These are phyloP conservation scores for Orthosia cruda DNA, from an alignment of 2,888 invertebrate species.

Conservation along the genomic window DNA sequence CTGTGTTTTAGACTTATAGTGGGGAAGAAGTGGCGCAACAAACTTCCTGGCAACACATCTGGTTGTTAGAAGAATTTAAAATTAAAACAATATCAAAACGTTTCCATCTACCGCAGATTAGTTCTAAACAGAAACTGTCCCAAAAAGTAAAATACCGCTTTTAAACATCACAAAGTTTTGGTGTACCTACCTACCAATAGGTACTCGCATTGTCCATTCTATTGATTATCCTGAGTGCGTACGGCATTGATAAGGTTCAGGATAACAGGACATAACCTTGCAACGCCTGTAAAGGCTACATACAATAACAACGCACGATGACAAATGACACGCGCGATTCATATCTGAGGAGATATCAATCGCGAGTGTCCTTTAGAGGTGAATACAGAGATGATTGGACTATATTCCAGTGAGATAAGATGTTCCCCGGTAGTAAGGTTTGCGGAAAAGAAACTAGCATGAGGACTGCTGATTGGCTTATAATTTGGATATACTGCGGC, in stretches of 20 bases:
- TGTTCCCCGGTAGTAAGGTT: too few relatives aligned
- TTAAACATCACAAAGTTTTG: not conserved
- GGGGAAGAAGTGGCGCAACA: too few relatives aligned
- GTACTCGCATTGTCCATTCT: not conserved
- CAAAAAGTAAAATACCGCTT: not conserved
- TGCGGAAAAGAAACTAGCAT: too few relatives aligned
- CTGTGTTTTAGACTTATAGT: too few relatives aligned
- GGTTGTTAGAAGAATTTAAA: too few relatives aligned
- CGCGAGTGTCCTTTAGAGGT: too few relatives aligned
- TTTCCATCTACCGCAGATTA: not conserved
- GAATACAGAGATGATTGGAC: not conserved
- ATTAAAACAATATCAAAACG: too few relatives aligned
- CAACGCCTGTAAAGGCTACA: not conserved
- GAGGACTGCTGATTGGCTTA: too few relatives aligned
- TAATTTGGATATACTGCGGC: too few relatives aligned
- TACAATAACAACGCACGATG: not conserved
- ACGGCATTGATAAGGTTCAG: not conserved
- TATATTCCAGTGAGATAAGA: not conserved
- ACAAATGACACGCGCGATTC: not conserved
- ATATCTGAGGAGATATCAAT: not conserved
- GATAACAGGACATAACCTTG: slow-evolving; percentile 14
- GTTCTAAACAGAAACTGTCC: not conserved
- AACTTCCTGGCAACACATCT: too few relatives aligned
- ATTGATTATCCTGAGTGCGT: not conserved
- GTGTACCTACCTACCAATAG: not conserved